A percentile compares a stretch with the other conserved stretches of the same genome.
phyloP scores from a whole-genome alignment of 2,797 vertebrate species.

The Heterohyrax brucei region DNA sequence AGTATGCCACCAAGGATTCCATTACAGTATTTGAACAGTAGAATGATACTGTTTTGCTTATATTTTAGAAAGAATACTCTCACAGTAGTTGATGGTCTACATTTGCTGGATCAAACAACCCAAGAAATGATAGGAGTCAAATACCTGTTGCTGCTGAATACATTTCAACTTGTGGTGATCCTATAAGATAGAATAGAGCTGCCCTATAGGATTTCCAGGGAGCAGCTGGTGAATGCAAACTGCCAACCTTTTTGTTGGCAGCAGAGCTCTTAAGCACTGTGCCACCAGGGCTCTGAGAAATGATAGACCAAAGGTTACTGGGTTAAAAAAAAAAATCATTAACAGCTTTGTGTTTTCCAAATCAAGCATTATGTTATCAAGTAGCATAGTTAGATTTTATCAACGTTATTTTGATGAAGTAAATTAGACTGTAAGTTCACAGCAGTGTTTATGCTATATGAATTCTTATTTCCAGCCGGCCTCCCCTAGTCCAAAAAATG shows the following conservation, averaged over 20 bases:
- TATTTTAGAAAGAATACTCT: slow-evolving; percentile 40
- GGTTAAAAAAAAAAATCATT: slow-evolving; percentile 1
- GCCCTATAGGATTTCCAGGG: too few relatives aligned
- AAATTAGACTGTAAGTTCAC: slow-evolving; percentile 53
- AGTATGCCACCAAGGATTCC: too few relatives aligned
- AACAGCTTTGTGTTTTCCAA: slow-evolving; percentile 31
- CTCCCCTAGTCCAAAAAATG: slow-evolving; percentile 11
- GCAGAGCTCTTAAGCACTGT: too few relatives aligned
- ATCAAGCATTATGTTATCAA: slow-evolving; percentile 52
- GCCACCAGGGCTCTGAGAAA: neutral
- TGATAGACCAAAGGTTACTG: slow-evolving; percentile 65
- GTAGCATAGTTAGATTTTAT: slow-evolving; percentile 56
- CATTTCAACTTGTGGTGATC: too few relatives aligned
- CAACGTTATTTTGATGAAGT: slow-evolving; percentile 46
- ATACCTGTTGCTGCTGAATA: too few relatives aligned
- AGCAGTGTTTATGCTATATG: slow-evolving; percentile 49
- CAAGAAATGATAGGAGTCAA: neutral
- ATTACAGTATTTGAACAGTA: slow-evolving; percentile 20
- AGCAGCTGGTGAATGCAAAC: too few relatives aligned
- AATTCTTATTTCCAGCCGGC: slow-evolving; percentile 62
- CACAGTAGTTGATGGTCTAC: slow-evolving; percentile 52
- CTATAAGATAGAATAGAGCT: too few relatives aligned
- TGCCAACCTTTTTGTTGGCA: too few relatives aligned
- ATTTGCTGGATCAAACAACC: slow-evolving; percentile 59
- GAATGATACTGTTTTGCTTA: neutral